Evolutionary conservation across 1,140 invertebrate species (phyloP).

Genomic region (Monomorium pharaonis): DNA sequence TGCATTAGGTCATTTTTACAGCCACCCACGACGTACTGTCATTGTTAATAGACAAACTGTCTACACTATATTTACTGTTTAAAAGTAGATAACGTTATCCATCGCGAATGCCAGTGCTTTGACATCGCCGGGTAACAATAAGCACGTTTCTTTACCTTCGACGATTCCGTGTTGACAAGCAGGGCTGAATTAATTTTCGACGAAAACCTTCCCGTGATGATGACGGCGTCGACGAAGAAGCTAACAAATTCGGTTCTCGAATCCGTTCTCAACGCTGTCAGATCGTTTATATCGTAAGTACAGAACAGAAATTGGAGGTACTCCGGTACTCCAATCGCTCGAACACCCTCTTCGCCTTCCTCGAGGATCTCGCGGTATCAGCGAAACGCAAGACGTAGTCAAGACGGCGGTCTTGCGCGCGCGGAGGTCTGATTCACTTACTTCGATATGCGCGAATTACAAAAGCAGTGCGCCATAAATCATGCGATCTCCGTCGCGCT

Average conservation of each 20-base stretch:
- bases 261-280: background rate
- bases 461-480: slow-evolving; percentile 50
- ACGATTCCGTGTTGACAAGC: background rate
- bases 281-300: background rate
- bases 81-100: background rate
- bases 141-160: background rate
- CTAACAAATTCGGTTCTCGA: background rate
- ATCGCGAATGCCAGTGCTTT: background rate
- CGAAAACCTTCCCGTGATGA: background rate
- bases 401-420: background rate
- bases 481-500: slow-evolving; percentile 44
- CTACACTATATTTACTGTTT: background rate
- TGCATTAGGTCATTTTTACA: background rate
- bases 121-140: background rate
- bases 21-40: background rate
- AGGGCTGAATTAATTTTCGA: background rate
- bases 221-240: background rate
- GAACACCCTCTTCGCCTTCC: background rate
- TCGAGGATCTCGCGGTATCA: background rate
- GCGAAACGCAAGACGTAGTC: background rate
- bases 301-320: background rate
- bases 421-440: slow-evolving; percentile 23
- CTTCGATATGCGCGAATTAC: slow-evolving; percentile 48
- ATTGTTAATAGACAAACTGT: background rate
- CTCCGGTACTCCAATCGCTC: background rate